Evolutionary conservation across 2,113 vertebrate genomes (phyloP).

Genomic region (Saguinus imperator): DNA sequence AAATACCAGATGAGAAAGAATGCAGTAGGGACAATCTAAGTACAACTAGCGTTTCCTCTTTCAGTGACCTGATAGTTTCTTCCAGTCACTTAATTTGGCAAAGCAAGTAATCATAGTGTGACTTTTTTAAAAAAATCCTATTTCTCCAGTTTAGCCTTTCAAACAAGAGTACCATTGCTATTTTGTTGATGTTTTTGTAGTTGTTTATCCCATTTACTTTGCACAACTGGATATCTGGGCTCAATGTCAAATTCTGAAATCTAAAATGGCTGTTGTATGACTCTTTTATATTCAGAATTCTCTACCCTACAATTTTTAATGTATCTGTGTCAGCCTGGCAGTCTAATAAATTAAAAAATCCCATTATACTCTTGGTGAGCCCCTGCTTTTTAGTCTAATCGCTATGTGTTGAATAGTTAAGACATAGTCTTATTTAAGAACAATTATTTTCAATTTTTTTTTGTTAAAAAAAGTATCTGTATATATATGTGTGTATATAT

Average conservation of each 20-base stretch:
- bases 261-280: background rate
- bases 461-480: background rate
- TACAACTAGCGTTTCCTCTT: background rate
- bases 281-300: background rate
- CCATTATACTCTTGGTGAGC: background rate
- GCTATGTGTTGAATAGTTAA: background rate
- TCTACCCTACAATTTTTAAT: background rate
- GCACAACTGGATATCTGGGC: background rate
- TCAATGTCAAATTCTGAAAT: constrained; percentile 30
- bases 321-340: background rate
- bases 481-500: background rate
- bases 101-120: background rate
- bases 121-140: background rate
- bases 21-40: background rate
- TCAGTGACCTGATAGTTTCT: background rate
- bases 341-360: background rate
- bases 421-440: background rate
- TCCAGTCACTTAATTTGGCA: background rate
- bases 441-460: background rate
- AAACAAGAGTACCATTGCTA: background rate
- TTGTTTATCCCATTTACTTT: background rate
- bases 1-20: background rate
- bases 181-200: background rate
- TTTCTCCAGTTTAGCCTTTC: background rate
- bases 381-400: background rate